Evolutionary conservation across 2,113 vertebrate genomes (phyloP).

Genomic region (Gavialis gangeticus): DNA sequence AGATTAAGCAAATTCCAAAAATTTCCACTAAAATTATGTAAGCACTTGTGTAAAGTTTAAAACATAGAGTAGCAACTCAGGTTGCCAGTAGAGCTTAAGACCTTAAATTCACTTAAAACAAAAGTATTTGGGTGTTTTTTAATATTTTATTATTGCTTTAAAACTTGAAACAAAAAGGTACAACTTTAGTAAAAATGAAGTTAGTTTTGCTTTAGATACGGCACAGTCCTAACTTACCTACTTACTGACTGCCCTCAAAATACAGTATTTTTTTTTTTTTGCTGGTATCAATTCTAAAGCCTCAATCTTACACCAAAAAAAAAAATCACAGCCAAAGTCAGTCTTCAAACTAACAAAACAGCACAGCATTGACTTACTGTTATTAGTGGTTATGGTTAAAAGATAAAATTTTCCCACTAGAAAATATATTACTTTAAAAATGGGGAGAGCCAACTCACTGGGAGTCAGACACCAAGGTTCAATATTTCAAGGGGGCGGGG

Average conservation of each 20-base stretch:
- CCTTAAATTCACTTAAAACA: not conserved
- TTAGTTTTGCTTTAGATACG: not conserved
- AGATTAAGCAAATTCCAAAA: too few species aligned
- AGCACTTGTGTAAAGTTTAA: too few species aligned
- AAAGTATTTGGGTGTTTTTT: not conserved
- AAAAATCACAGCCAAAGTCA: not conserved
- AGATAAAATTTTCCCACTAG: not conserved
- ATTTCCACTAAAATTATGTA: too few species aligned
- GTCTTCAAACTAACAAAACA: not conserved
- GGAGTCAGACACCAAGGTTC: too few species aligned
- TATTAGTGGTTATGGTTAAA: too few species aligned
- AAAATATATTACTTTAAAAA: not conserved
- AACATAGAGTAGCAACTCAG: too few species aligned
- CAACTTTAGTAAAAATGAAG: not conserved
- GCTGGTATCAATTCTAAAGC: too few species aligned
- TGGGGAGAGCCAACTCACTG: too few species aligned
- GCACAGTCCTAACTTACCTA: not conserved
- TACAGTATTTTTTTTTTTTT: not conserved
- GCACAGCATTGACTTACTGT: not conserved
- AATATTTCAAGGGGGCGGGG: too few species aligned
- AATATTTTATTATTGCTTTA: not conserved
- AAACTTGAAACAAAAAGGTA: not conserved
- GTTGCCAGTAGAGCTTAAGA: not conserved
- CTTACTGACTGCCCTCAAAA: not conserved
- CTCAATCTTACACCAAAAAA: too few species aligned